Conservation (phyloP, 2,888 invertebrate genomes). For the Eurytoma californica region DNA sequence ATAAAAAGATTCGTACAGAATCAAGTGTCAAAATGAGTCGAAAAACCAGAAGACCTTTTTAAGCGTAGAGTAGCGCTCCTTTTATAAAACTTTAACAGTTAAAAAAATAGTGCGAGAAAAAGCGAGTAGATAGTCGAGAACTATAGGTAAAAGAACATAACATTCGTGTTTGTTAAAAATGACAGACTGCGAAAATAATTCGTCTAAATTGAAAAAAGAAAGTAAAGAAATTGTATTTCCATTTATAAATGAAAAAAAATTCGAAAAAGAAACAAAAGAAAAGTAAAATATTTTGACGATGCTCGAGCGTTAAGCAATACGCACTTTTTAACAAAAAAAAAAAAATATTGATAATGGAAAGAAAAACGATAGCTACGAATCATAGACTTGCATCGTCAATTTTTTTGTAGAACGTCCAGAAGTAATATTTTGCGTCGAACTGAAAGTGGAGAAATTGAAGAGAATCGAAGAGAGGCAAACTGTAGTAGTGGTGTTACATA, state of each 20-base stretch:
- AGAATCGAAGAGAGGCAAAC: constrained; percentile 11
- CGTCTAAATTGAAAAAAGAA: constrained; percentile 33
- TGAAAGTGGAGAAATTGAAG: constrained; percentile 20
- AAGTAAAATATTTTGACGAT: constrained; percentile 49
- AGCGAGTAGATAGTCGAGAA: constrained; percentile 24
- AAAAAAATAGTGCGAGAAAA: constrained; percentile 19
- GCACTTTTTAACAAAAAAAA: background rate
- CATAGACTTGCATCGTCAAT: constrained; percentile 51
- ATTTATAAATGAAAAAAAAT: constrained; percentile 14
- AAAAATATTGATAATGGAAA: constrained; percentile 16
- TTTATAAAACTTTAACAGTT: constrained; percentile 43
- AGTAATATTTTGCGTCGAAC: constrained; percentile 26
- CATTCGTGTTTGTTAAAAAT: constrained; percentile 18
- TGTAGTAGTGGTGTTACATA: constrained; percentile 37
- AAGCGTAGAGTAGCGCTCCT: constrained; percentile 21
- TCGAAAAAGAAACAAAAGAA: constrained; percentile 23
- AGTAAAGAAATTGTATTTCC: constrained; percentile 31
- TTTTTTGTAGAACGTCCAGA: constrained; percentile 47
- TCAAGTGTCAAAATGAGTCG: constrained; percentile 51
- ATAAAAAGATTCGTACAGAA: constrained; percentile 41
- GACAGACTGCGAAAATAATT: constrained; percentile 29
- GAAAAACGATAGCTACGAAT: constrained; percentile 38
- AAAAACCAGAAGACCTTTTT: constrained; percentile 25
- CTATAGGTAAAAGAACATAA: constrained; percentile 26
- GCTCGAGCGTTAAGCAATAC: constrained; percentile 31